A percentile compares a stretch with the other conserved stretches of the same genome.
These are phyloP conservation scores for Pollenia angustigena DNA, from an alignment of 2,888 invertebrate genomes.

Conservation along the genomic window DNA sequence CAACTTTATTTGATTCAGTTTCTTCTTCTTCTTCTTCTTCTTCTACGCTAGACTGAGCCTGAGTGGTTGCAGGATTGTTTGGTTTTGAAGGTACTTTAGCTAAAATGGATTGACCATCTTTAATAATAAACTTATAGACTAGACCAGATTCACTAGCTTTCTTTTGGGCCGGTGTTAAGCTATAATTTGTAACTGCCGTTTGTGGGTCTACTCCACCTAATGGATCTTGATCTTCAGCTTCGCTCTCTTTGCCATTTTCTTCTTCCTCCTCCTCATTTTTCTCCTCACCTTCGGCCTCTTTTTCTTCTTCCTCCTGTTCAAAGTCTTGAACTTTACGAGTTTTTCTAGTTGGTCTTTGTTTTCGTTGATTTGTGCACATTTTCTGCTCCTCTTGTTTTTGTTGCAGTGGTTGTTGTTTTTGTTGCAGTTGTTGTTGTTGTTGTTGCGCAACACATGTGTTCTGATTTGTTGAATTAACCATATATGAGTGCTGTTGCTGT, in stretches of 20 bases:
- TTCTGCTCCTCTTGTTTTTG: conserved; percentile 53
- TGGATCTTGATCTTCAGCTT: conserved; percentile 73
- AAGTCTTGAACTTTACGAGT: conserved; percentile 28
- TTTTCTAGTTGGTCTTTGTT: conserved; percentile 41
- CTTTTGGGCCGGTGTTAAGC: conserved; percentile 78
- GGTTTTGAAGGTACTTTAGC: conserved; percentile 79
- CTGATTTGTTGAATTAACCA: conserved; percentile 56
- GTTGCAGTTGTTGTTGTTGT: conserved; percentile 1
- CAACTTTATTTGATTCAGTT: conserved; percentile 55
- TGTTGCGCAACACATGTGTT: conserved; percentile 19
- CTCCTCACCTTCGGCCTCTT: conserved; percentile 12
- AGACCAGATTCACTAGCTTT: conserved; percentile 80
- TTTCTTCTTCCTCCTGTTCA: conserved; percentile 43
- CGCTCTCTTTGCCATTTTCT: conserved; percentile 9
- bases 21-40: conserved; percentile 62
- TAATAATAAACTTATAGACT: conserved; percentile 88
- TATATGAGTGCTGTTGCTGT: conserved; percentile 65
- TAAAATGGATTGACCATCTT: conserved; percentile 90
- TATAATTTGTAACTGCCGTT: conserved; percentile 64
- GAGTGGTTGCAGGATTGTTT: conserved; percentile 50
- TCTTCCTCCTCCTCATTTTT: conserved; percentile 11
- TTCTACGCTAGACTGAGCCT: conserved; percentile 50
- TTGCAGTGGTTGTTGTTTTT: conserved; percentile 11
- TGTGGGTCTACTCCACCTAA: conserved; percentile 74
- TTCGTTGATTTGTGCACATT: conserved; percentile 18